Evolutionary conservation across 2,888 invertebrate species (phyloP).

Genomic region (Ormyrus labotus): DNA sequence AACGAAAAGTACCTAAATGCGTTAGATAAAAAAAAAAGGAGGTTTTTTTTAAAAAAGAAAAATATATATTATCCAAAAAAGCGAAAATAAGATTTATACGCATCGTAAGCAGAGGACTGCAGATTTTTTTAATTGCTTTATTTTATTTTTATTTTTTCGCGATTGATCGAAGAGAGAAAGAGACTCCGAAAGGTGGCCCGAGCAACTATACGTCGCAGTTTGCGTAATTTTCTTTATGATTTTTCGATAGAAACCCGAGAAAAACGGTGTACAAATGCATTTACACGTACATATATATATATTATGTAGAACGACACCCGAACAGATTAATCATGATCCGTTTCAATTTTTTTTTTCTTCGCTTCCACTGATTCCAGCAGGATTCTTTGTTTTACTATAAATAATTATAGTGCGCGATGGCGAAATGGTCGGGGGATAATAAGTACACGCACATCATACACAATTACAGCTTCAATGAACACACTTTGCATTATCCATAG

Average conservation of each 20-base stretch:
- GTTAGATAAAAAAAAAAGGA: slow-evolving; percentile 66
- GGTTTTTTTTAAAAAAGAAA: slow-evolving; percentile 56
- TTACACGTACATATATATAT: slow-evolving; percentile 29
- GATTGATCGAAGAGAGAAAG: slow-evolving; percentile 55
- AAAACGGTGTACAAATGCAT: slow-evolving; percentile 34
- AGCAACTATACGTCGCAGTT: slow-evolving; percentile 51
- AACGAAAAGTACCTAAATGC: slow-evolving; percentile 73
- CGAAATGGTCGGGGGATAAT: slow-evolving; percentile 52
- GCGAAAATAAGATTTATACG: slow-evolving; percentile 57
- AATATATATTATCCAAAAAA: slow-evolving; percentile 51
- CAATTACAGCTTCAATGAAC: slow-evolving; percentile 53
- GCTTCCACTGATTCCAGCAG: slow-evolving; percentile 46
- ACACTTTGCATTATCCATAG: slow-evolving; percentile 54
- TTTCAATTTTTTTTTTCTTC: slow-evolving; percentile 34
- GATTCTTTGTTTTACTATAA: slow-evolving; percentile 25
- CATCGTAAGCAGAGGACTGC: slow-evolving; percentile 57
- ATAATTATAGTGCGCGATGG: slow-evolving; percentile 53
- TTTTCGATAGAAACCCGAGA: slow-evolving; percentile 20
- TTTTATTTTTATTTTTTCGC: slow-evolving; percentile 54
- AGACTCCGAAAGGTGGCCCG: slow-evolving; percentile 54
- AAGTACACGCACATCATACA: slow-evolving; percentile 53
- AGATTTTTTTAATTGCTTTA: slow-evolving; percentile 47
- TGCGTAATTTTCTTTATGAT: slow-evolving; percentile 39
- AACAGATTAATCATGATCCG: slow-evolving; percentile 27
- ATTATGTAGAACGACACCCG: slow-evolving; percentile 7